Evolutionary conservation across 2,797 vertebrate species (phyloP).

Genomic region (Decapterus maruadsi): DNA sequence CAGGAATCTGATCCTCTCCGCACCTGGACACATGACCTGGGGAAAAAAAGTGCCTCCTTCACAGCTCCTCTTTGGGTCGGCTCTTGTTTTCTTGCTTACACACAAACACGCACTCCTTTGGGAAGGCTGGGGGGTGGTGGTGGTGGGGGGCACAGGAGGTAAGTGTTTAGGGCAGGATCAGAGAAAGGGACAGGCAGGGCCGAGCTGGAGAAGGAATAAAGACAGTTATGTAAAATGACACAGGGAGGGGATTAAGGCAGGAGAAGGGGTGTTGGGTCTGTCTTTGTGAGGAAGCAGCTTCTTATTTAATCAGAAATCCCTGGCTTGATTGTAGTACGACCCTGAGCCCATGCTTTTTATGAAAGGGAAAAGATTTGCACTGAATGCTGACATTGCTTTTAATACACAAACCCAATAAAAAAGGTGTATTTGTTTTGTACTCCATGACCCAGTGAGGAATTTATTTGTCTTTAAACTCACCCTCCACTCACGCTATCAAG

Average conservation of each 20-base stretch:
- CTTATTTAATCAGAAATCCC: constrained; percentile 56
- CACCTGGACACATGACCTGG: constrained; percentile 76
- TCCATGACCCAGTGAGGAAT: constrained; percentile 27
- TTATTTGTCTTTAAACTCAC: constrained; percentile 40
- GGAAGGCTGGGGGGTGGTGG: constrained; percentile 18
- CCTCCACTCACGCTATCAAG: constrained; percentile 18
- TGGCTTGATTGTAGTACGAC: constrained; percentile 37
- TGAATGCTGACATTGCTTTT: constrained; percentile 66
- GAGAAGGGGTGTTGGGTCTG: constrained; percentile 13
- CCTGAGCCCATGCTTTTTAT: constrained; percentile 41
- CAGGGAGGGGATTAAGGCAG: constrained; percentile 23
- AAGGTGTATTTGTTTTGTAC: constrained; percentile 67
- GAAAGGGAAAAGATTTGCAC: constrained; percentile 68
- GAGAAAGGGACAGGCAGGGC: constrained; percentile 22
- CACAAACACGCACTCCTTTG: constrained; percentile 40
- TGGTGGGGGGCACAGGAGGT: constrained; percentile 28
- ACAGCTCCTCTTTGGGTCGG: constrained; percentile 34
- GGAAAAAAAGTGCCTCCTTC: constrained; percentile 44
- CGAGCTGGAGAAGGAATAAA: constrained; percentile 30
- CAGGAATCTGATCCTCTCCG: constrained; percentile 75
- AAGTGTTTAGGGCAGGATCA: constrained; percentile 45
- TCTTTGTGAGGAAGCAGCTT: constrained; percentile 41
- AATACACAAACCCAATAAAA: constrained; percentile 73
- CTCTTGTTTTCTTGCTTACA: constrained; percentile 63
- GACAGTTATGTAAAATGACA: constrained; percentile 55